phyloP scores from a whole-genome alignment of 2,113 vertebrate genomes.

The Brienomyrus brachyistius region DNA sequence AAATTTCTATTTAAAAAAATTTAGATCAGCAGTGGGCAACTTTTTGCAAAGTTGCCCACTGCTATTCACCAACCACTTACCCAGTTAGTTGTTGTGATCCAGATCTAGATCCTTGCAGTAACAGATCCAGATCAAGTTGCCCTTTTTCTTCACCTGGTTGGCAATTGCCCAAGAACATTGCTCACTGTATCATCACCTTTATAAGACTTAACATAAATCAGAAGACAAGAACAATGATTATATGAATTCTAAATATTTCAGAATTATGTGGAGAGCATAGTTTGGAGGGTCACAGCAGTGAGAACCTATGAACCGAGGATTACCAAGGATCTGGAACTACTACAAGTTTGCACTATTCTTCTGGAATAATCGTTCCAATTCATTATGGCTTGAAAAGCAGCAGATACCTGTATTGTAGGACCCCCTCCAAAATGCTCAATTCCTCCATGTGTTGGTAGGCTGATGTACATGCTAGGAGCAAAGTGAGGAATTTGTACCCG shows the following conservation, averaged over 20 bases:
- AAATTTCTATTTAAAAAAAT: neutral
- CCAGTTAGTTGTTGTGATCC: too few species aligned
- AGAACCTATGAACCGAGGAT: neutral
- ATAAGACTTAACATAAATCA: neutral
- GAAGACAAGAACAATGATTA: neutral
- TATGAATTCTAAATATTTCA: neutral
- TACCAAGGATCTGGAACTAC: neutral
- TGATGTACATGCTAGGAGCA: neutral
- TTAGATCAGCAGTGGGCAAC: neutral
- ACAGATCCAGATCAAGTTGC: neutral
- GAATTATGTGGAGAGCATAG: neutral
- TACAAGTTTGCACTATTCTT: neutral
- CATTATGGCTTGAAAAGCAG: neutral
- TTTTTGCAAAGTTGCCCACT: neutral
- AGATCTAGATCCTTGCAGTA: too few species aligned
- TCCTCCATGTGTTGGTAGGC: neutral
- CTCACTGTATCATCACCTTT: neutral
- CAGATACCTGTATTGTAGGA: neutral
- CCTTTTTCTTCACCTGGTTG: neutral
- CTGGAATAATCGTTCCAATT: neutral
- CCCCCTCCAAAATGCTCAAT: neutral
- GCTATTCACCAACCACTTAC: too few species aligned
- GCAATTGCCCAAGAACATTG: neutral
- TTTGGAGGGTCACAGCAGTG: neutral
- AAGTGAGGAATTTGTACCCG: neutral